A percentile compares a stretch with the other conserved stretches of the same genome.
These are phyloP conservation scores for Dolichopus griseipennis DNA, from an alignment of 2,888 invertebrate species.

Conservation along the genomic window DNA sequence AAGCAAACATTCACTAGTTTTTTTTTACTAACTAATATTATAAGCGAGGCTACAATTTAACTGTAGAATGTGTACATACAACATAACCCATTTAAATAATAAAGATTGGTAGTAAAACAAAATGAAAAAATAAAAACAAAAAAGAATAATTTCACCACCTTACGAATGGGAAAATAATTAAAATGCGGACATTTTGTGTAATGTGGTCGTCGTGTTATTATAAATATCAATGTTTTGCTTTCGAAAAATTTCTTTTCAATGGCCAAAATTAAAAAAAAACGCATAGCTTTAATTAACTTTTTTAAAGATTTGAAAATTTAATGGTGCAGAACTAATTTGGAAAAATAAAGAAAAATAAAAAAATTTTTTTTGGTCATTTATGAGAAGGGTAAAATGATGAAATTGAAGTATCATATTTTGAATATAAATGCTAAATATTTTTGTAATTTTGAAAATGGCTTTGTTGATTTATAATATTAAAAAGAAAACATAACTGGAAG, in stretches of 20 bases:
- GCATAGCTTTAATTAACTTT: too few species aligned
- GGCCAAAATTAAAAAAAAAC: not conserved
- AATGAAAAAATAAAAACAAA: too few species aligned
- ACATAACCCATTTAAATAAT: too few species aligned
- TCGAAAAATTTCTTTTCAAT: not conserved
- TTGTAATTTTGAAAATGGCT: not conserved
- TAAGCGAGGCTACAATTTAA: too few species aligned
- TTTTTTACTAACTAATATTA: too few species aligned
- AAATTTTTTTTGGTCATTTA: not conserved
- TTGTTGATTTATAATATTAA: not conserved
- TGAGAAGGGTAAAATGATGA: not conserved
- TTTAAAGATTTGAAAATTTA: not conserved
- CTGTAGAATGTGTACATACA: too few species aligned
- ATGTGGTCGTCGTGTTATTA: not conserved
- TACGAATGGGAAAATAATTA: not conserved
- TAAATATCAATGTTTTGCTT: not conserved
- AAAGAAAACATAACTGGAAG: too few species aligned
- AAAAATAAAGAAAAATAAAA: not conserved
- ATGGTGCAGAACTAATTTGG: slow-evolving; percentile 6
- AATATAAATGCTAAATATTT: too few species aligned
- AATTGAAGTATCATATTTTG: not conserved
- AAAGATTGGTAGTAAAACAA: too few species aligned
- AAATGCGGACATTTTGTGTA: slow-evolving; percentile 1
- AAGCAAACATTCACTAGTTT: too few species aligned
- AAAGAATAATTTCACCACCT: not conserved